Evolutionary conservation across 2,888 invertebrate species (phyloP).

Genomic region (Ophonus ardosiacus): DNA sequence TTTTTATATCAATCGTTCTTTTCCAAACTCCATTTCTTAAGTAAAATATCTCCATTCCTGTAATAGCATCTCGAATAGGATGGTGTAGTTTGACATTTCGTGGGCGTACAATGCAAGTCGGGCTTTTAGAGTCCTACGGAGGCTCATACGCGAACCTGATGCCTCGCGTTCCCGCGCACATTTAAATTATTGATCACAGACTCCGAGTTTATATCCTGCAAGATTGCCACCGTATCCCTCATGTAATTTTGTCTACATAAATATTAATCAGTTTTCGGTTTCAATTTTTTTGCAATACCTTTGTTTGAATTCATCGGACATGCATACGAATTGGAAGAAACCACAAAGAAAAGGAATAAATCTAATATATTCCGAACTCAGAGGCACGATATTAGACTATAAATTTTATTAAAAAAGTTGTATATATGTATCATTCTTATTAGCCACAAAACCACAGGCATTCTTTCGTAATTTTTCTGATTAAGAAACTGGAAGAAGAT

Average conservation of each 20-base stretch:
- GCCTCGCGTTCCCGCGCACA: conserved; percentile 7
- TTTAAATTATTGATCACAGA: conserved; percentile 33
- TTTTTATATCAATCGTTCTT: too few species aligned
- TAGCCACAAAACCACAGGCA: neutral
- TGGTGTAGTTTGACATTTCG: neutral
- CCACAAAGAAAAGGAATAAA: neutral
- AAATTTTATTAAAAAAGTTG: neutral
- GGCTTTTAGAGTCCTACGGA: neutral
- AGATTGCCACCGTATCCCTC: conserved; percentile 30
- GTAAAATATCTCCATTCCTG: neutral
- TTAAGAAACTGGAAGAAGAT: neutral
- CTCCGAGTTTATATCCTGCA: conserved; percentile 6
- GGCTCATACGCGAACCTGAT: neutral
- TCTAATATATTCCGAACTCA: neutral
- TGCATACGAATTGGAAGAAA: neutral
- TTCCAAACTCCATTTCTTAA: neutral
- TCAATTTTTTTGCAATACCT: conserved; percentile 5
- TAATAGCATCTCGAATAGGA: too few species aligned
- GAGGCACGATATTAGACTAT: too few species aligned
- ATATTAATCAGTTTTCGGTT: conserved; percentile 30
- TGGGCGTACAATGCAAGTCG: neutral
- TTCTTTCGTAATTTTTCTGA: neutral
- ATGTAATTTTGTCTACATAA: conserved; percentile 26
- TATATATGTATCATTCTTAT: neutral
- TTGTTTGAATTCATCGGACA: neutral